These are phyloP conservation scores for Pelusios castaneus DNA, from an alignment of 2,113 vertebrate species.

Conservation along the genomic window DNA sequence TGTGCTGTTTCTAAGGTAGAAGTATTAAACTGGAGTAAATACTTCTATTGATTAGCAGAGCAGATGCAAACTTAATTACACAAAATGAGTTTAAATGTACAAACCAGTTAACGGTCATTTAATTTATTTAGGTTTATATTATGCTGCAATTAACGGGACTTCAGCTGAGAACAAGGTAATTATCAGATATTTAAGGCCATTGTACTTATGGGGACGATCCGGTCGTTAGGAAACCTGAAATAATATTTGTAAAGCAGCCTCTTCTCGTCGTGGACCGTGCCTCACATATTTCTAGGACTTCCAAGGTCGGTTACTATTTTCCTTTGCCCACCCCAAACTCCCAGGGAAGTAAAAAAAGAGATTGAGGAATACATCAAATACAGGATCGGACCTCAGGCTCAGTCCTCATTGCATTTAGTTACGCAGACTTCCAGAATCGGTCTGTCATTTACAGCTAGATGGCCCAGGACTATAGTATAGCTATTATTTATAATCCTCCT, in stretches of 20 bases:
- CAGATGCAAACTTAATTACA: slow-evolving; percentile 82
- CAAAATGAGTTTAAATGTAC: slow-evolving; percentile 74
- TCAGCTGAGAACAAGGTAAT: slow-evolving; percentile 63
- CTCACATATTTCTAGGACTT: neutral
- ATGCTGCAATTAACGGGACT: slow-evolving; percentile 66
- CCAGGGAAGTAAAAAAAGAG: neutral
- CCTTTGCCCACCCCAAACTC: accelerated
- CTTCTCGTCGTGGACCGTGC: neutral
- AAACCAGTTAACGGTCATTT: slow-evolving; percentile 79
- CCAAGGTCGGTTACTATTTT: neutral
- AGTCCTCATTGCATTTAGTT: neutral
- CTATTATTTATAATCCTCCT: neutral
- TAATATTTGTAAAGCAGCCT: neutral
- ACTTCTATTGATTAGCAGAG: slow-evolving; percentile 71
- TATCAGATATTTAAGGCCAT: slow-evolving; percentile 44
- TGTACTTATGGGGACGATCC: slow-evolving; percentile 40
- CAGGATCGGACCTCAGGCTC: neutral
- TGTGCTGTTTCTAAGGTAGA: slow-evolving; percentile 17
- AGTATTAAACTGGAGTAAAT: slow-evolving; percentile 45
- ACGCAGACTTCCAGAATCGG: neutral
- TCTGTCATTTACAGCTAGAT: neutral
- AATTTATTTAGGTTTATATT: slow-evolving; percentile 78
- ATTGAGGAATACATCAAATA: neutral
- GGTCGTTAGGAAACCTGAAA: slow-evolving; percentile 19
- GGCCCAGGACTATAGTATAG: accelerated